Conservation (phyloP, 2,888 invertebrate species). For the Acholoe squamosa region DNA sequence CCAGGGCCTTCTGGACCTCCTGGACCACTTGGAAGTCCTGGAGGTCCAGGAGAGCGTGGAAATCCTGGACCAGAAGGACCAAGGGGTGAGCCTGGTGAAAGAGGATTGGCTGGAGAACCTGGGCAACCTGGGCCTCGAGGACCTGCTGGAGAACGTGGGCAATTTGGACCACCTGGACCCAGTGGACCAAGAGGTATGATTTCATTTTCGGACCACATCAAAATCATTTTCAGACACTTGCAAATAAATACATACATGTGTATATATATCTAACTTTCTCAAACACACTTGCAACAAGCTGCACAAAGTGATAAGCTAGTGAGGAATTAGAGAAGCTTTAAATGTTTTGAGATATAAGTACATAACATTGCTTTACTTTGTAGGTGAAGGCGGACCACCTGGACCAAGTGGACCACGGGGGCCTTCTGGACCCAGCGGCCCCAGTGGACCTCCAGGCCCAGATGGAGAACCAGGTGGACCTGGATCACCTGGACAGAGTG, state of each 20-base stretch:
- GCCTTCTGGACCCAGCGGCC: constrained; percentile 65
- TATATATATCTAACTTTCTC: too few relatives aligned
- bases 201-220: too few relatives aligned
- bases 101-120: constrained; percentile 45
- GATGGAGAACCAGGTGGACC: constrained; percentile 65
- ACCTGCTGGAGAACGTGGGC: constrained; percentile 64
- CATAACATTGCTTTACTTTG: too few relatives aligned
- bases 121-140: constrained; percentile 63
- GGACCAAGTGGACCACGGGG: constrained; percentile 59
- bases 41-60: constrained; percentile 66
- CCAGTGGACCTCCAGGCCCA: constrained; percentile 65
- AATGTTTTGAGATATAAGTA: too few relatives aligned
- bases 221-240: too few relatives aligned
- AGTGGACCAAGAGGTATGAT: constrained; percentile 65
- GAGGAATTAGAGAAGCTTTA: too few relatives aligned
- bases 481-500: constrained; percentile 65
- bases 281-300: too few relatives aligned
- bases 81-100: constrained; percentile 65
- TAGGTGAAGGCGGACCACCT: constrained; percentile 59
- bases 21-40: constrained; percentile 65
- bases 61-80: constrained; percentile 65
- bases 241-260: too few relatives aligned
- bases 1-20: constrained; percentile 64
- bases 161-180: constrained; percentile 65
- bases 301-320: too few relatives aligned